phyloP scores from a whole-genome alignment of 2,797 vertebrate genomes.

The Typhlichthys subterraneus region DNA sequence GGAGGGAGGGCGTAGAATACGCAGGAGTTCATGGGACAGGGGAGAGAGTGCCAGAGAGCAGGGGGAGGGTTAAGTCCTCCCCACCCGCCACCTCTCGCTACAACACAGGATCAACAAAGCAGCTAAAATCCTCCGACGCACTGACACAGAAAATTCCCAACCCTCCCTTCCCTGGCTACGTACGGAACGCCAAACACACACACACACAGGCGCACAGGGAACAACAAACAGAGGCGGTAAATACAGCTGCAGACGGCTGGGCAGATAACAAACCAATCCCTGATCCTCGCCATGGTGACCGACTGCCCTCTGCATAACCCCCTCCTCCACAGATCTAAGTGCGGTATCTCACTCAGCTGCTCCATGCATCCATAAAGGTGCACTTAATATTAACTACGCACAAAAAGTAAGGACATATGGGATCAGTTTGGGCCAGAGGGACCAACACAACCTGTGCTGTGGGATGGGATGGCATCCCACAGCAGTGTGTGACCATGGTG shows the following conservation, averaged over 20 bases:
- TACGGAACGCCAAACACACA: conserved; percentile 82
- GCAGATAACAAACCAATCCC: conserved; percentile 72
- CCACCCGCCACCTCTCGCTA: conserved; percentile 74
- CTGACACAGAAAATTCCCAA: conserved; percentile 95
- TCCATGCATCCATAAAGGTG: background rate
- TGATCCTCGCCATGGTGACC: conserved; percentile 55
- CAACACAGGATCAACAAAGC: conserved; percentile 89
- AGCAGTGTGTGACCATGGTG: too few species aligned
- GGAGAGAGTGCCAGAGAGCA: conserved; percentile 37
- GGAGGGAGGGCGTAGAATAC: conserved; percentile 51
- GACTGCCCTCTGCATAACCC: conserved; percentile 72
- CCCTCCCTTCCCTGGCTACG: conserved; percentile 78
- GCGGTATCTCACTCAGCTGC: conserved; percentile 45
- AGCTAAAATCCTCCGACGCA: conserved; percentile 91
- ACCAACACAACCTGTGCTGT: too few species aligned
- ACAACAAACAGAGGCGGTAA: conserved; percentile 86
- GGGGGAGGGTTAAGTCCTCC: conserved; percentile 75
- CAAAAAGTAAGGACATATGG: too few species aligned
- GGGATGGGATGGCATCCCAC: too few species aligned
- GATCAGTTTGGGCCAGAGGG: too few species aligned
- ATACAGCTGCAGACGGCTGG: conserved; percentile 89
- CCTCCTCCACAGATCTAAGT: conserved; percentile 58
- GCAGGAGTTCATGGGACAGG: conserved; percentile 46
- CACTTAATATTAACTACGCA: too few species aligned
- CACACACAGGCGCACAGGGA: conserved; percentile 58